These are phyloP conservation scores for Leptobrachium ailaonicum DNA, from an alignment of 2,113 vertebrate genomes.

Conservation along the genomic window DNA sequence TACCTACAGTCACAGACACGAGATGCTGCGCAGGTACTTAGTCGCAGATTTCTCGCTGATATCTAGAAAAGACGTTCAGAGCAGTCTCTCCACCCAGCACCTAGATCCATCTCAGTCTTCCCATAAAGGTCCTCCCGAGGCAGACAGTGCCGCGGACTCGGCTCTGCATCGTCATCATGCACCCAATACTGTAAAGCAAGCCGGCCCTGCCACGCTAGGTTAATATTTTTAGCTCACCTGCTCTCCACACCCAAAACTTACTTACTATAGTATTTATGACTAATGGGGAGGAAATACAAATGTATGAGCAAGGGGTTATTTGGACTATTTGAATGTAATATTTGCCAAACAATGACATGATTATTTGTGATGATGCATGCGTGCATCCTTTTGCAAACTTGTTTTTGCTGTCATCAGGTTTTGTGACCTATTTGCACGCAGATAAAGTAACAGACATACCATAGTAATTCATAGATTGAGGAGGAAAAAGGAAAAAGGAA, in stretches of 20 bases:
- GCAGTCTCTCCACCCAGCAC: no score
- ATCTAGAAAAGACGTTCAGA: no score
- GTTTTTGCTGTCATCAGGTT: conserved; percentile 28
- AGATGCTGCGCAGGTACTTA: no score
- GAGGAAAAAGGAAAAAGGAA: not conserved
- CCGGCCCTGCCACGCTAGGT: not conserved
- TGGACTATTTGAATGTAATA: conserved; percentile 23
- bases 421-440: conserved; percentile 40
- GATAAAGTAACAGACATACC: conserved; percentile 3
- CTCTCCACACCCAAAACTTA: conserved; percentile 19
- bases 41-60: no score
- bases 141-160: no score
- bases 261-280: conserved; percentile 28
- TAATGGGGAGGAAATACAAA: conserved; percentile 39
- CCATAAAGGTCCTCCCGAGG: no score
- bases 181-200: not conserved
- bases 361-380: conserved; percentile 27
- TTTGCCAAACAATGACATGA: conserved; percentile 25
- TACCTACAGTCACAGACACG: no score
- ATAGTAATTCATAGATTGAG: not conserved
- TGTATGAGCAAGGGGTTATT: conserved; percentile 43
- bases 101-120: no score
- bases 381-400: conserved; percentile 31
- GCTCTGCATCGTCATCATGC: no score
- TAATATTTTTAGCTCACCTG: conserved; percentile 35